A percentile compares a stretch with the other conserved stretches of the same genome.
These are phyloP conservation scores for Gymnothorax javanicus DNA, from an alignment of 2,797 vertebrate species.

Conservation along the genomic window DNA sequence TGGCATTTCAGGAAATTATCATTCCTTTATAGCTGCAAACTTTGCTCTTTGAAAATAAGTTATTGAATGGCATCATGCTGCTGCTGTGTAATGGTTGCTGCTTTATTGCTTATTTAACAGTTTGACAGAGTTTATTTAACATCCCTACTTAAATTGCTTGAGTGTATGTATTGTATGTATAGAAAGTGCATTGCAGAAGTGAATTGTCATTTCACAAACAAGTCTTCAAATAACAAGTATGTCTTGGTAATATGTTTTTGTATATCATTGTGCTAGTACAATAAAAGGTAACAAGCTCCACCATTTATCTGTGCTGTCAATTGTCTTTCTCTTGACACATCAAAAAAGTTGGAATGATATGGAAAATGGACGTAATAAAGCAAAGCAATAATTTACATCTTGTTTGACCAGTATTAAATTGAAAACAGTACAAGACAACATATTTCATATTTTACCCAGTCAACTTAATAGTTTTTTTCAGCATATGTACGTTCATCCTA, in stretches of 20 bases:
- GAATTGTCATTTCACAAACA: constrained; percentile 29
- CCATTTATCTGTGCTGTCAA: not conserved
- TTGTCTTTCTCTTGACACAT: not conserved
- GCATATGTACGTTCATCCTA: no score
- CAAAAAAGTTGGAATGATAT: no score
- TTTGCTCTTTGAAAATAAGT: not conserved
- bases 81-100: not conserved
- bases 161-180: not conserved
- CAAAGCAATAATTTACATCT: no score
- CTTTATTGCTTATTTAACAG: not conserved
- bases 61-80: not conserved
- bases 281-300: constrained; percentile 33
- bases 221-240: constrained; percentile 33
- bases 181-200: constrained; percentile 23
- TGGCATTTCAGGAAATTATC: constrained; percentile 16
- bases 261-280: constrained; percentile 37
- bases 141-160: constrained; percentile 29
- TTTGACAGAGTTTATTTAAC: constrained; percentile 29
- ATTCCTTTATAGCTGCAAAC: constrained; percentile 34
- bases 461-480: no score
- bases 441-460: no score
- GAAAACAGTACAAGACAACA: no score
- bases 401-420: no score
- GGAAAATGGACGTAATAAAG: no score
- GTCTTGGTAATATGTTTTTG: constrained; percentile 27